These are phyloP conservation scores for Gallinago solitaria DNA, from an alignment of 2,797 vertebrate species.

Conservation along the genomic window DNA sequence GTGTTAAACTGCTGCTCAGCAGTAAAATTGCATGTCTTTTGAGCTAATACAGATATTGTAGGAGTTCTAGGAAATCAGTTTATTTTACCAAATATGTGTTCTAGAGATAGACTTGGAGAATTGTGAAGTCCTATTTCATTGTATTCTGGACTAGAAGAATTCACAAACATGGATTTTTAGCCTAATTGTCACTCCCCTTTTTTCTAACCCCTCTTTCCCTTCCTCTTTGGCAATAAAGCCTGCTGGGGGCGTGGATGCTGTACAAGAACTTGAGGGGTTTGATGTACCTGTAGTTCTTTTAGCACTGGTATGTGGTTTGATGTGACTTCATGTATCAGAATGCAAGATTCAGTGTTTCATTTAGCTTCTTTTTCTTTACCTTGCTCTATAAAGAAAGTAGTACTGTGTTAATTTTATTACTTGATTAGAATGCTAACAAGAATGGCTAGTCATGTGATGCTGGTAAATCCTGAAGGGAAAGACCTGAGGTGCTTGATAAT, in stretches of 20 bases:
- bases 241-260: neutral
- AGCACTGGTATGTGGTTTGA: neutral
- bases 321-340: neutral
- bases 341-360: neutral
- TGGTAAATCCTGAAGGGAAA: neutral
- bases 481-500: neutral
- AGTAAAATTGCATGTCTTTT: neutral
- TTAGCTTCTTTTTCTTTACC: neutral
- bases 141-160: neutral
- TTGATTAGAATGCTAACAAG: neutral
- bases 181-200: neutral
- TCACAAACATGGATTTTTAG: neutral
- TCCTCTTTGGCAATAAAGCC: neutral
- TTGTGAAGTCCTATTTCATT: neutral
- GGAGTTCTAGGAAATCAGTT: neutral
- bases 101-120: neutral
- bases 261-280: neutral
- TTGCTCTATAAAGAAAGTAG: neutral
- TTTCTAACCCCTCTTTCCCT: neutral
- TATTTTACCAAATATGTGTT: neutral
- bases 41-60: neutral
- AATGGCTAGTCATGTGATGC: neutral
- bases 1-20: neutral
- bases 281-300: neutral
- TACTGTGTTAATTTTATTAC: neutral